A percentile compares a stretch with the other conserved stretches of the same genome.
Evolutionary conservation across 2,888 invertebrate genomes (phyloP).

Genomic region (Zootermopsis nevadensis): DNA sequence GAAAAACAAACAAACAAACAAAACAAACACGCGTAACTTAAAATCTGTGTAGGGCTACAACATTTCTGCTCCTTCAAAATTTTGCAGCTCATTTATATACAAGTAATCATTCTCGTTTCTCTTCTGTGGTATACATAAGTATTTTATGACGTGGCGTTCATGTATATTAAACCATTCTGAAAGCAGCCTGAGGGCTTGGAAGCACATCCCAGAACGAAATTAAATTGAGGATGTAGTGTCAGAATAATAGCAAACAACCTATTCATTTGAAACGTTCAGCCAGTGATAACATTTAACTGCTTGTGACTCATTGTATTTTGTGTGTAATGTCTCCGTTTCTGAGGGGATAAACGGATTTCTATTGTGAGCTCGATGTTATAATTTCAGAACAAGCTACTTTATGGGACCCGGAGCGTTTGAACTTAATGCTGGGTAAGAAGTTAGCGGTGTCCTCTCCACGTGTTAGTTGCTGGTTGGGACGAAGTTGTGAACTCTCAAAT

Average conservation of each 20-base stretch:
- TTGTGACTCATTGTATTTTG: background rate
- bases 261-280: background rate
- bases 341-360: background rate
- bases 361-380: background rate
- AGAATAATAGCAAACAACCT: background rate
- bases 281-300: background rate
- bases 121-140: no score
- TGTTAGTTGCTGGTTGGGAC: background rate
- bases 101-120: no score
- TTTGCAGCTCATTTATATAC: no score
- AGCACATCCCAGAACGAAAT: background rate
- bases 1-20: no score
- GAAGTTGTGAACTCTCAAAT: slow-evolving; percentile 8
- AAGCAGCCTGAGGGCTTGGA: background rate
- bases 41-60: no score
- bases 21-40: no score
- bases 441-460: background rate
- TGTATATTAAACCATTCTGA: background rate
- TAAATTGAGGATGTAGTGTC: background rate
- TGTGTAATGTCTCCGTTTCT: background rate
- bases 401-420: slow-evolving; percentile 3
- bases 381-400: slow-evolving; percentile 1
- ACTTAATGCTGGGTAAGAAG: background rate
- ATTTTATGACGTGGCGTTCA: background rate
- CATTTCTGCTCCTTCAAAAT: no score